Base-by-base conservation (phyloP, 2,113 vertebrate genomes). In the Corythornis cristatus region DNA sequence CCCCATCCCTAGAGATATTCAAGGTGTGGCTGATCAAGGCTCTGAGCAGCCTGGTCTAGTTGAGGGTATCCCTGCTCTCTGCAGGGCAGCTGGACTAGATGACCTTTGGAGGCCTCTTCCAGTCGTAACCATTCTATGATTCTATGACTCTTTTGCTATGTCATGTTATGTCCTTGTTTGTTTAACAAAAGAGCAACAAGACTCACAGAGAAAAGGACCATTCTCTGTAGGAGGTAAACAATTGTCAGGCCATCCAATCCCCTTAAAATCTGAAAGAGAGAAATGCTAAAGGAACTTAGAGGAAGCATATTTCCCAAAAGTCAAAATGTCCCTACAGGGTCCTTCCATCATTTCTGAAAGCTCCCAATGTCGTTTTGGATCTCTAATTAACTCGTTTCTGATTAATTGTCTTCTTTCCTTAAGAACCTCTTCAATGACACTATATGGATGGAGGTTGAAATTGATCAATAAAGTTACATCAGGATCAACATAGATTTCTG, bases 381-480 rank as follows among this genome's bases (percentile, higher is more conserved):
- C 60, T 77, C 90, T 96, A 94, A 93, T 96, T 95, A 93, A 86
- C 70, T 95, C 25, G 12, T 45, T 96, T 78, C 88, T 90, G 78
- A 95, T 90, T 88, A 94, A 94, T 93, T 79, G 37, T 89, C 58
- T 88, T 82, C 23, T 80, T 92, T 94, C 61, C 28, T 56, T 92
- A 92, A 92, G 86, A 92, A 90, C 17, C 31, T 87, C 77, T 86
- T 82, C 62, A 94, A 37, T 86, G 74, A 62, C 80, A 65, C 68
- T 84, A 53, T 84, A 62, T 66, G 67, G 66, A 89, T 90, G 86
- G 66, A 95, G 86, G 77, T 83, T 87, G 85, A 95, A 92, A 86
- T 31, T 28, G 31, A 95, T 92, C 93, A 85, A 92, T 89, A 75
- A 71, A 76, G 58, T 81, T 84, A 82, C 80, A 84, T 28, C 35